Percentiles rank a stretch among this genome's conserved stretches.
Evolutionary conservation across 2,888 invertebrate genomes (phyloP).

Genomic region (Argyresthia goedartella): DNA sequence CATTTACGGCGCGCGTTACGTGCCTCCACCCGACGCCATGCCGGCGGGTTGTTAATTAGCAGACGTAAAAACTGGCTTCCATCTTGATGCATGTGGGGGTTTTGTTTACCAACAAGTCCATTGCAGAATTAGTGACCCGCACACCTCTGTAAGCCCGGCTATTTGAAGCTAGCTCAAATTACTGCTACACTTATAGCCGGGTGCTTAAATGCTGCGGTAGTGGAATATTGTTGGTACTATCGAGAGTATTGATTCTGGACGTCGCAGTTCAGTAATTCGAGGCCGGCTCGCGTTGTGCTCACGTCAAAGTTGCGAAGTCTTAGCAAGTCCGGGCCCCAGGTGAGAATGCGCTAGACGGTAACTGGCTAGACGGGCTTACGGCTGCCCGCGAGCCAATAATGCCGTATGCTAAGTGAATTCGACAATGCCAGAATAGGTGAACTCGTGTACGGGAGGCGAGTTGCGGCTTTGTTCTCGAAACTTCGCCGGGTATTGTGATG

Average conservation of each 20-base stretch:
- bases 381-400: slow-evolving; percentile 58
- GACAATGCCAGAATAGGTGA: slow-evolving; percentile 47
- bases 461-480: slow-evolving; percentile 60
- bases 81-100: slow-evolving; percentile 5
- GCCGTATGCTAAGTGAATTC: slow-evolving; percentile 54
- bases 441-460: slow-evolving; percentile 38
- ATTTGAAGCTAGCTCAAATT: not conserved
- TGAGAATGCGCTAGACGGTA: slow-evolving; percentile 69
- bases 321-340: slow-evolving; percentile 62
- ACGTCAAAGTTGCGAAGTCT: slow-evolving; percentile 66
- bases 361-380: slow-evolving; percentile 43
- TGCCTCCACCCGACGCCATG: slow-evolving; percentile 28
- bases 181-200: not conserved
- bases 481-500: slow-evolving; percentile 46
- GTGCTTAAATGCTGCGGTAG: not conserved
- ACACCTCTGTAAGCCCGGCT: not conserved
- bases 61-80: slow-evolving; percentile 38
- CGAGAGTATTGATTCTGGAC: slow-evolving; percentile 34
- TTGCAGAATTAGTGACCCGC: not conserved
- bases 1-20: slow-evolving; percentile 64
- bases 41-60: slow-evolving; percentile 55
- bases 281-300: slow-evolving; percentile 26
- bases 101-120: not conserved
- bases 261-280: slow-evolving; percentile 44
- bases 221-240: not conserved